These are phyloP conservation scores for Picus viridis DNA, from an alignment of 2,797 vertebrate genomes.

Conservation along the genomic window DNA sequence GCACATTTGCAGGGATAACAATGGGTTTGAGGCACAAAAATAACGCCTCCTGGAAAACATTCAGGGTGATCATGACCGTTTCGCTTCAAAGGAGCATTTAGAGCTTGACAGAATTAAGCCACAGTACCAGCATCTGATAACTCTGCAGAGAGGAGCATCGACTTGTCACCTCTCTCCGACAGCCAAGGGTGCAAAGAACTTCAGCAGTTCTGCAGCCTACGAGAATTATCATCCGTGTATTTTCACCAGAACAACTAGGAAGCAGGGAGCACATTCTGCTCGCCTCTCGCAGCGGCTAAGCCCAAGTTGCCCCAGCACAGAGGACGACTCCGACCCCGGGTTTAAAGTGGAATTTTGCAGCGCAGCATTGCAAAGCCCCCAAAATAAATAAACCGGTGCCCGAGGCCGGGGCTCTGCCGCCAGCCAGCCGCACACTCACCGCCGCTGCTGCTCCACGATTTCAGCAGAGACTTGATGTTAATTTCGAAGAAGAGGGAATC, in stretches of 20 bases:
- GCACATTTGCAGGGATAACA: not conserved
- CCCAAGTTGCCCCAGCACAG: not conserved
- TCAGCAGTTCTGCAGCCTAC: not conserved
- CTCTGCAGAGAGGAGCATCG: not conserved
- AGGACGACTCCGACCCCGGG: not conserved
- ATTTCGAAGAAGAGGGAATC: conserved; percentile 98
- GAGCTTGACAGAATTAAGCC: conserved; percentile 29
- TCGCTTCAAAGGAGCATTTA: conserved; percentile 3
- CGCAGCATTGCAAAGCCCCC: not conserved
- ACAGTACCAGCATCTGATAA: not conserved
- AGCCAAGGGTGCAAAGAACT: conserved; percentile 51
- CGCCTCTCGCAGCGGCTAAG: not conserved
- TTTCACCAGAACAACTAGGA: not conserved
- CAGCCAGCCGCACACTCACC: conserved; percentile 84
- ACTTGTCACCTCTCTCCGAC: not conserved
- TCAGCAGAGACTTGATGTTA: conserved; percentile 97
- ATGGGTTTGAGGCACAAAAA: not conserved
- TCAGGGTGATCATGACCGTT: not conserved
- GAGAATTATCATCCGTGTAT: not conserved
- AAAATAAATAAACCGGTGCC: not conserved
- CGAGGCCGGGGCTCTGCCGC: not conserved
- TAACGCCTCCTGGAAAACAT: not conserved
- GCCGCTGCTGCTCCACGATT: conserved; percentile 94
- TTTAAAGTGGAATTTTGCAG: not conserved
- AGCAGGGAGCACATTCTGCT: not conserved